A percentile compares a stretch with the other conserved stretches of the same genome.
These are phyloP conservation scores for Discoglossus pictus DNA, from an alignment of 2,797 vertebrate species.

Conservation along the genomic window DNA sequence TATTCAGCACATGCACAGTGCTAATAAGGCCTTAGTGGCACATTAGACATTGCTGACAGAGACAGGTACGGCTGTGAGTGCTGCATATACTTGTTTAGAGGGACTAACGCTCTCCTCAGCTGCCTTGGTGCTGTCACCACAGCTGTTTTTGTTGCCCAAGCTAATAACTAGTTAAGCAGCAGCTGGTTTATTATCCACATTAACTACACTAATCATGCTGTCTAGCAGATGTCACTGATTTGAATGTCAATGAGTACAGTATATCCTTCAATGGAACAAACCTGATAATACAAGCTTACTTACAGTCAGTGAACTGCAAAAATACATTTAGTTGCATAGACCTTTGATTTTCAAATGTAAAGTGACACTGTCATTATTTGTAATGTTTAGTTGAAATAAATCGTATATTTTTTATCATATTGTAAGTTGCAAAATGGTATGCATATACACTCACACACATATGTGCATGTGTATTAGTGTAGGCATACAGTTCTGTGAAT, in stretches of 20 bases:
- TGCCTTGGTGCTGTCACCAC: slow-evolving; percentile 7
- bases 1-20: not conserved
- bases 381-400: too few relatives aligned
- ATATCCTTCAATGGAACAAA: not conserved
- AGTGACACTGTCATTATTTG: too few relatives aligned
- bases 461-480: too few relatives aligned
- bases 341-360: too few relatives aligned
- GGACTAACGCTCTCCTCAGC: not conserved
- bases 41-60: not conserved
- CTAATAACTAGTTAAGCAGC: slow-evolving; percentile 28
- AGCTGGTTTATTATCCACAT: slow-evolving; percentile 5
- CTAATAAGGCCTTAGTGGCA: too few relatives aligned
- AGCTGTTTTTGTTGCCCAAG: slow-evolving; percentile 10
- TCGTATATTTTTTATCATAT: too few relatives aligned
- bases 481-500: too few relatives aligned
- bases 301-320: too few relatives aligned
- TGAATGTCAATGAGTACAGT: slow-evolving; percentile 9
- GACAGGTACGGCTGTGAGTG: too few relatives aligned
- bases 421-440: too few relatives aligned
- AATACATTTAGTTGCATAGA: too few relatives aligned
- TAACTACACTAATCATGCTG: slow-evolving; percentile 9
- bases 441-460: too few relatives aligned
- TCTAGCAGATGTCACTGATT: slow-evolving; percentile 19
- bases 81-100: not conserved
- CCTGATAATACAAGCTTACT: not conserved